Evolutionary conservation across 2,888 invertebrate genomes (phyloP), one percentile per base, ranked within the genome.

Genomic region (Leucoma salicis): DNA sequence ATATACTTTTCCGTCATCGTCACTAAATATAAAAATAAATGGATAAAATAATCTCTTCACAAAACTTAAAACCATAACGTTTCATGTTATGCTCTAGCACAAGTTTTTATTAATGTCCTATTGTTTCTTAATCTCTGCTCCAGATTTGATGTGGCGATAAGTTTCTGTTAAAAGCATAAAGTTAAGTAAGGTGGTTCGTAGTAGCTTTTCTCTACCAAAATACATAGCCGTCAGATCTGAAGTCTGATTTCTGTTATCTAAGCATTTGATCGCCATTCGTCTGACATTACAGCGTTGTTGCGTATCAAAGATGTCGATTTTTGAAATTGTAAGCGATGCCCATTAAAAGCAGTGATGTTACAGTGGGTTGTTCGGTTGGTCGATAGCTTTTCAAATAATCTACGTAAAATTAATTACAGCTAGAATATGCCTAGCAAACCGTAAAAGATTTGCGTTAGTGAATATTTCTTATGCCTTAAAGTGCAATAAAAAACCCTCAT

Each of bases 51-150:
- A n/a, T n/a, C n/a, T n/a, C n/a, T n/a, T n/a, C n/a, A n/a, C n/a
- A n/a, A n/a, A n/a, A n/a, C n/a, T n/a, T n/a, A n/a, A n/a, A 74
- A 70, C 77, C 74, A 75, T 70, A 82, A 82, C 78, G 70, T 72
- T 77, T 70, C 72, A 81, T 76, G 84, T 77, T 61, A 68, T 67
- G 82, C 81, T 75, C 76, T 63, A 64, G 61, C 71, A 76, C 72
- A 66, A 73, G 63, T 74, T 82, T 84, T 81, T 81, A 84, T 82
- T 84, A 79, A 83, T 78, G 78, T 78, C 67, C 87, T 75, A 87
- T 88, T 86, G 88, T 87, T 86, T 81, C 77, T 72, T 83, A 83
- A 85, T 86, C 82, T 65, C 71, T 70, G 71, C 66, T 77, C 69
- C 63, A 71, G 82, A 85, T 84, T 80, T 78, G 72, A 80, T 82